Evolutionary conservation across 2,113 vertebrate genomes (phyloP), one percentile per base, ranked within the genome.

Genomic region (Acrocephalus kingi): DNA sequence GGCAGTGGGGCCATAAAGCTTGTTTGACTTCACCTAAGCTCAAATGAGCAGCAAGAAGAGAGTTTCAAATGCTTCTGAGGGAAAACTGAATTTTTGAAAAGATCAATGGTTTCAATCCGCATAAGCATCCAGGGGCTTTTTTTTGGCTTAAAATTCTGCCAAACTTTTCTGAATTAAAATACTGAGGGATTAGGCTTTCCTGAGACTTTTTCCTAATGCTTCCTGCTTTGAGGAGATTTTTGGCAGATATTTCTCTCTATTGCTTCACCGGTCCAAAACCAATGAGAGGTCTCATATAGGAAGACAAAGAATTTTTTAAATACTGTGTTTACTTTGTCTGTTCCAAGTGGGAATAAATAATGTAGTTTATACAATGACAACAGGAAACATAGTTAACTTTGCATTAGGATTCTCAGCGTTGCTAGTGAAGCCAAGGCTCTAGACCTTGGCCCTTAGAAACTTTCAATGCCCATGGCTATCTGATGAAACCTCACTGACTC

Each of bases 121-220:
- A 21, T 35, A 76, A 94, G 15, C 54, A 92, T 89, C 69, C 30
- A 81, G 39, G 31, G 41, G 5, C 25, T 81, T 90, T 59, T 59
- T 24, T 56, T 58, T 58, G 2, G 13, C n/a, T 25, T 37, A 59
- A 39, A 39, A 59, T 59, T 59, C 15, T 11, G 64, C 85, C 96
- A 97, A 87, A 90, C 37, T 78, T 84, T 46, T 76, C 28, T 79
- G 64, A 75, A 49, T 88, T 96, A 88, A 81, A 75, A 89, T 78
- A 84, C 51, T 52, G 62, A 76, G 74, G 63, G 66, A 97, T 96
- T 96, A 96, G 58, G n/a, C 43, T 95, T 95, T 91, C 69, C 69
- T 87, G 77, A 93, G 77, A 54, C 28, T 66, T 87, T 41, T 94
- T 85, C 49, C 28, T 93, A 95, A 87, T 84, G 49, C 49, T 96